phyloP scores from a whole-genome alignment of 2,113 vertebrate species.

The Neomonachus schauinslandi region DNA sequence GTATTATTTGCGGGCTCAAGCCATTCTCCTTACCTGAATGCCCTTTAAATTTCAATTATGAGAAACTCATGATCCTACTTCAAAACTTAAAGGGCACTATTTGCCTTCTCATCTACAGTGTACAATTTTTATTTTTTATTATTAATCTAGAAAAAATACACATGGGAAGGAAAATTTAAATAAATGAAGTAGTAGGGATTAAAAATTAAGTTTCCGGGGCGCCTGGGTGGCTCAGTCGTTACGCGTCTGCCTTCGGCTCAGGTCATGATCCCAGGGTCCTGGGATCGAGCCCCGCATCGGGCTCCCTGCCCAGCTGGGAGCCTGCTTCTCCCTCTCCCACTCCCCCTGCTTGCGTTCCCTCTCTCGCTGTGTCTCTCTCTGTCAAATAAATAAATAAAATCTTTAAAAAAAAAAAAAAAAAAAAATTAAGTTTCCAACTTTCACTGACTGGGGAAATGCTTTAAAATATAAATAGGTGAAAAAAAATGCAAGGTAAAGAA shows the following conservation, averaged over 20 bases:
- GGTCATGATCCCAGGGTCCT: no score
- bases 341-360: no score
- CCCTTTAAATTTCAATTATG: background rate
- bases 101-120: background rate
- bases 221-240: no score
- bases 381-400: no score
- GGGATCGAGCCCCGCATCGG: no score
- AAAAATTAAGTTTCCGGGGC: slow-evolving; percentile 17
- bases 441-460: background rate
- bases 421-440: slow-evolving; percentile 14
- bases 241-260: no score
- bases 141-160: slow-evolving; percentile 6
- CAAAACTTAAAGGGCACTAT: background rate
- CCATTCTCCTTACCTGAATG: background rate
- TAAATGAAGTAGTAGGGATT: background rate
- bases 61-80: slow-evolving; percentile 33
- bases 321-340: no score
- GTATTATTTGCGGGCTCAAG: background rate
- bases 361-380: no score
- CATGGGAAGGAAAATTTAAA: background rate
- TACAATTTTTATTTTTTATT: slow-evolving; percentile 34
- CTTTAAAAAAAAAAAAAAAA: no score
- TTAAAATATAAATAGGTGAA: background rate
- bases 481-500: background rate
- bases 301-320: no score